These are phyloP conservation scores for Deroplatys truncata DNA, from an alignment of 2,888 invertebrate genomes.

Conservation along the genomic window DNA sequence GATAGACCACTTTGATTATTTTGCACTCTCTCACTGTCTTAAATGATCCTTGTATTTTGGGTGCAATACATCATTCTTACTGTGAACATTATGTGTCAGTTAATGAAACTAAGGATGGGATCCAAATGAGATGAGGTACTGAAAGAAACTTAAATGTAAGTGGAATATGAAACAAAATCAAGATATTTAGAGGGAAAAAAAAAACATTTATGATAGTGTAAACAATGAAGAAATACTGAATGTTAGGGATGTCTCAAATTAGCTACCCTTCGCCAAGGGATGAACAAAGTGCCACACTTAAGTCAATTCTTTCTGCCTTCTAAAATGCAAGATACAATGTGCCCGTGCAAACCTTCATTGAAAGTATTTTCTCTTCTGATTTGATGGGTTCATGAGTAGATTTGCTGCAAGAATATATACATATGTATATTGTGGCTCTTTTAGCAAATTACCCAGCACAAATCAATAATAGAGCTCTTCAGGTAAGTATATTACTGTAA, in stretches of 20 bases:
- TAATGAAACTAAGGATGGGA: not conserved
- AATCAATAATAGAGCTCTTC: not conserved
- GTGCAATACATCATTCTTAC: not conserved
- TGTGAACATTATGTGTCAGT: conserved; percentile 3
- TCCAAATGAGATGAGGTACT: not conserved
- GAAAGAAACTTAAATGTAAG: not conserved
- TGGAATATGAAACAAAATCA: not conserved
- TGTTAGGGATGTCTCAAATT: not conserved
- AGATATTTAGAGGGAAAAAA: not conserved
- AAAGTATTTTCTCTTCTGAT: not conserved
- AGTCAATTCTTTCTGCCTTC: not conserved
- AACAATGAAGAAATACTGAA: not conserved
- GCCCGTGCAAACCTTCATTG: not conserved
- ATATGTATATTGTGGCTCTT: not conserved
- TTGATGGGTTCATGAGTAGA: not conserved
- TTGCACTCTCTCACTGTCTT: not conserved
- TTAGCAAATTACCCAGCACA: not conserved
- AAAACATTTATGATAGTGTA: not conserved
- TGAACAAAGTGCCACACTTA: not conserved
- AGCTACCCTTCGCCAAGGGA: not conserved
- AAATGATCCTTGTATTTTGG: not conserved
- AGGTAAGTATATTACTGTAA: not conserved
- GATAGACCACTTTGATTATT: not conserved
- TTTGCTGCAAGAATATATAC: not conserved
- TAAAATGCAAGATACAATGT: not conserved